Evolutionary conservation across 1,140 invertebrate species (phyloP).

Genomic region (Samia ricini): DNA sequence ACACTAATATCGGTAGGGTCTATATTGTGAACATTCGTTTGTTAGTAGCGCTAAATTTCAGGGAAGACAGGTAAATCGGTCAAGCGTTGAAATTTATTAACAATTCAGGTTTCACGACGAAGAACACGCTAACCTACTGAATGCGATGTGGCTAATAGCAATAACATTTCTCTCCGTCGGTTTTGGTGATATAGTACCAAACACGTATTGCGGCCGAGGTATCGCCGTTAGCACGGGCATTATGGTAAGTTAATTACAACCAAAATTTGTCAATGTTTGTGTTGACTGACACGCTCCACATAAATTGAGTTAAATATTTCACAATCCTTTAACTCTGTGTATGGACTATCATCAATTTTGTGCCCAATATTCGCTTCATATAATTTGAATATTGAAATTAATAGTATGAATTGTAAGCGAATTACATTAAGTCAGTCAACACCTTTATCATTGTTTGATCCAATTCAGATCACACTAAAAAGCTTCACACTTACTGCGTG

Average conservation of each 20-base stretch:
- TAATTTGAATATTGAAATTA: neutral
- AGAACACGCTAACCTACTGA: slow-evolving; percentile 97
- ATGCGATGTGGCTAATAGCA: slow-evolving; percentile 99
- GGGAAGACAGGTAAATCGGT: slow-evolving; percentile 33
- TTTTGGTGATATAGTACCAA: slow-evolving; percentile 99
- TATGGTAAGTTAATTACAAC: slow-evolving; percentile 89
- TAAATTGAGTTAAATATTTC: neutral
- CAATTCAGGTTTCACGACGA: slow-evolving; percentile 94
- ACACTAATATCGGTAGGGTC: neutral
- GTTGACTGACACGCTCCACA: slow-evolving; percentile 61
- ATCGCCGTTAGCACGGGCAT: slow-evolving; percentile 99
- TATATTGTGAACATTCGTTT: too few species aligned
- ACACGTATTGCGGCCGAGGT: slow-evolving; percentile 98
- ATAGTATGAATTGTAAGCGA: neutral
- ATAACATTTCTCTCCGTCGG: slow-evolving; percentile 99
- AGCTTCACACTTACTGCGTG: slow-evolving; percentile 42
- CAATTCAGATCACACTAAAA: slow-evolving; percentile 39
- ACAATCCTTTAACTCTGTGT: neutral
- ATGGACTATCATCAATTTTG: neutral
- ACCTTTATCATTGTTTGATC: slow-evolving; percentile 53
- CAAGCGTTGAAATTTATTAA: slow-evolving; percentile 71
- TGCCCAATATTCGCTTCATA: too few species aligned
- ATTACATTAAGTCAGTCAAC: slow-evolving; percentile 56
- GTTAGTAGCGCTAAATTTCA: slow-evolving; percentile 24
- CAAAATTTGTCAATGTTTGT: slow-evolving; percentile 48